These are phyloP conservation scores for Sebastes hubbsi DNA, from an alignment of 2,797 vertebrate genomes.

Conservation along the genomic window DNA sequence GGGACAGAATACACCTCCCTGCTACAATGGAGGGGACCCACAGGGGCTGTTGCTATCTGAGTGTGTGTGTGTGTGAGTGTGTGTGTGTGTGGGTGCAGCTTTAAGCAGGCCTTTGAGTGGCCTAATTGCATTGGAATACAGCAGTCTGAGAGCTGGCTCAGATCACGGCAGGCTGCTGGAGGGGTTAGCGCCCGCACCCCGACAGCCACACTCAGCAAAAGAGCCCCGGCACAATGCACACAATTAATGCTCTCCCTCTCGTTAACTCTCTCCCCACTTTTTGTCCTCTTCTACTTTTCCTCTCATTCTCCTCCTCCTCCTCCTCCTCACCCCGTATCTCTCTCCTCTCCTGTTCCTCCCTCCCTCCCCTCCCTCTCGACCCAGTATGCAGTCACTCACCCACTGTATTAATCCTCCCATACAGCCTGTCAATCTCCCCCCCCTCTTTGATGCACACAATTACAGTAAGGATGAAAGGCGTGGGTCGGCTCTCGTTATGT, in stretches of 20 bases:
- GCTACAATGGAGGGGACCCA: constrained; percentile 81
- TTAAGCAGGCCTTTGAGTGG: constrained; percentile 94
- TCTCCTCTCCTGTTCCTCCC: constrained; percentile 31
- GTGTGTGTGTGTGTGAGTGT: constrained; percentile 54
- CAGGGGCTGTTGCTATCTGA: constrained; percentile 75
- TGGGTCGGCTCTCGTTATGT: constrained; percentile 64
- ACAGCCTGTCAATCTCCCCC: constrained; percentile 70
- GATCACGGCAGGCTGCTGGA: constrained; percentile 89
- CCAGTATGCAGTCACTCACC: constrained; percentile 69
- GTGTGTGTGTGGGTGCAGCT: constrained; percentile 79
- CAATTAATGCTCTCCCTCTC: constrained; percentile 79
- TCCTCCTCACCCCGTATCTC: constrained; percentile 40
- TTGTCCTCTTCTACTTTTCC: constrained; percentile 68
- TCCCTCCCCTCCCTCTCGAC: neutral
- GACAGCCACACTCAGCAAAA: constrained; percentile 87
- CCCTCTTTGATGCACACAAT: constrained; percentile 76
- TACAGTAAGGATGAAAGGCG: constrained; percentile 72
- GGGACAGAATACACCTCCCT: constrained; percentile 77
- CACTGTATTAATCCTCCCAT: constrained; percentile 75
- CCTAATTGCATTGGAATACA: constrained; percentile 96
- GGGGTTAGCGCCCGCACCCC: constrained; percentile 88
- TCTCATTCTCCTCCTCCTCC: constrained; percentile 37
- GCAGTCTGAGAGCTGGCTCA: constrained; percentile 88
- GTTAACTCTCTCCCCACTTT: constrained; percentile 80
- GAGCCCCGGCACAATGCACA: constrained; percentile 76